Base-by-base conservation (phyloP, 2,797 vertebrate genomes). In the Staurois parvus region DNA sequence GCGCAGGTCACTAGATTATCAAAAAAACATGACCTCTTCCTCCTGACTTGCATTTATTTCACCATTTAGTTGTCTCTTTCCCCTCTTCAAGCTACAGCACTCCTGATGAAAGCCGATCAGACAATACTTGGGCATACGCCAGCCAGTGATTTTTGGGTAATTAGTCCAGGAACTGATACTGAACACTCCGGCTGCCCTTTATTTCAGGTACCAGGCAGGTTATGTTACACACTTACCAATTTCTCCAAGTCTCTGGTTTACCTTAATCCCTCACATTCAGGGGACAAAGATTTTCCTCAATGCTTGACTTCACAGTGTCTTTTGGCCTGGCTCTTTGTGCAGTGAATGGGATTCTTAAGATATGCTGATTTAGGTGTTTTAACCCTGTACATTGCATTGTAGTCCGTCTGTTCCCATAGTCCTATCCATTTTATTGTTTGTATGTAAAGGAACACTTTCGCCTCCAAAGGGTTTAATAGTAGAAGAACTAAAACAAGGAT, bases 81-180 rank as follows among this genome's bases (percentile, higher is more conserved):
- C 94, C 91, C 94, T 93, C 95, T 92, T 83, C 94, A 94, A 95
- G 94, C 93, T 94, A 91, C 94, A 93, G 94, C 94, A 94, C 94
- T 94, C 94, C 93, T 92, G 93, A 93, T 94, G 94, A 93, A 94
- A 94, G 94, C 93, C 94, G 94, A 95, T 93, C 94, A 93, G 94
- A 88, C 94, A 95, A 93, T 95, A 93, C 94, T 94, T 94, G 94
- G 93, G 93, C 92, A 93, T 94, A 90, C 93, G 93, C 90, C 95
- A 95, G 92, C 90, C 94, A 92, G 90, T 93, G 93, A 93, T 95
- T 95, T 94, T 93, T 92, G 95, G 94, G 95, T 95, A 95, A 95
- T 94, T 93, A 94, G 93, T 91, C 89, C 91, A 93, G 90, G 91
- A 87, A 87, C 85, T 87, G 85, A 87, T 92, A 88, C 92, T 91